Percentiles rank a stretch among this genome's conserved stretches.
These are phyloP conservation scores for Tragopan temminckii DNA, from an alignment of 2,797 vertebrate genomes.

Conservation along the genomic window DNA sequence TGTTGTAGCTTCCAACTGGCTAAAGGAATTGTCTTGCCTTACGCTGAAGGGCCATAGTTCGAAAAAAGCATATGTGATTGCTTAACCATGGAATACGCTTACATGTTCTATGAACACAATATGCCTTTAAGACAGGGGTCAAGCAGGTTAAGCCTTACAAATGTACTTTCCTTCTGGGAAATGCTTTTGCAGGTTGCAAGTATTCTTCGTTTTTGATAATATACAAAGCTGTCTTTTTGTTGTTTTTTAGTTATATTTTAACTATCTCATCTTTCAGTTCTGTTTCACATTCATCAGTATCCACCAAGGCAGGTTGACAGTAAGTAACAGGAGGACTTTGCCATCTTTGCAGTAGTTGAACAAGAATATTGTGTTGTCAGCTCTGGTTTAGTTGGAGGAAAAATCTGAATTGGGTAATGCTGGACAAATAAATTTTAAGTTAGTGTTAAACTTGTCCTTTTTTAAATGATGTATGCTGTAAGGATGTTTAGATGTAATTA, in stretches of 20 bases:
- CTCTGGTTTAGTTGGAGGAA: neutral
- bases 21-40: neutral
- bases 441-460: neutral
- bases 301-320: neutral
- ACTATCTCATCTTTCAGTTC: neutral
- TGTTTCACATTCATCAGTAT: neutral
- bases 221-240: neutral
- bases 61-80: fast-evolving
- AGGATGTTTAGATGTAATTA: neutral
- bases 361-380: neutral
- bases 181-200: neutral
- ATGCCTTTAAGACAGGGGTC: neutral
- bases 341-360: neutral
- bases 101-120: neutral
- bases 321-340: neutral
- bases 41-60: neutral
- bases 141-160: neutral
- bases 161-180: neutral
- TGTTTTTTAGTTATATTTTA: neutral
- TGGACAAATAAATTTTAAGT: neutral
- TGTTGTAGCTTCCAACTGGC: fast-evolving
- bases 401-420: neutral
- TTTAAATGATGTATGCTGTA: fast-evolving
- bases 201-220: neutral
- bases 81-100: neutral